These are phyloP conservation scores for Paralichthys olivaceus DNA, from an alignment of 2,113 vertebrate species.

Conservation along the genomic window DNA sequence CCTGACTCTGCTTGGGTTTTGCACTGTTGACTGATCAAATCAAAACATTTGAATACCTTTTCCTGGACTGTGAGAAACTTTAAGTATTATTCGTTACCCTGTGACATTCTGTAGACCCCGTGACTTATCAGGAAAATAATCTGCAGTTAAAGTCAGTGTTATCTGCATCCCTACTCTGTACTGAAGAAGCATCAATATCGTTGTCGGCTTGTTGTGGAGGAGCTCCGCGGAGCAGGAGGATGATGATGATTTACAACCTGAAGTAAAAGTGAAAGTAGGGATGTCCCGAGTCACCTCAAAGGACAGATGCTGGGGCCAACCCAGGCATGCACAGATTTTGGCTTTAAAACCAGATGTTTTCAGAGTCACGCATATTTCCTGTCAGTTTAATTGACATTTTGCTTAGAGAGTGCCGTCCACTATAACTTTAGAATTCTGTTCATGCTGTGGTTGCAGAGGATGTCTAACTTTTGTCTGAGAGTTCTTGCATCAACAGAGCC, in stretches of 20 bases:
- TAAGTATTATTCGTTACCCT: not conserved
- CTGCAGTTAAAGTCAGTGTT: not conserved
- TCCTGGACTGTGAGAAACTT: not conserved
- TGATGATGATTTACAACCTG: not conserved
- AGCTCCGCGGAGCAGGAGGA: not conserved
- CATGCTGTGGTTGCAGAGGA: no score
- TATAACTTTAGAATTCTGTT: no score
- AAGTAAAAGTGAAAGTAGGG: conserved; percentile 16
- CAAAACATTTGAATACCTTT: not conserved
- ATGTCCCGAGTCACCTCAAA: not conserved
- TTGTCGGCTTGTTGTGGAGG: not conserved
- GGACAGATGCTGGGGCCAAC: not conserved
- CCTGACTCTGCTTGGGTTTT: not conserved
- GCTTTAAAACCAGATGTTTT: not conserved
- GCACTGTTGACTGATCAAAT: not conserved
- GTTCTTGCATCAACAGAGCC: no score
- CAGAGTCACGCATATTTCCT: not conserved
- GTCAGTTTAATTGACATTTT: not conserved
- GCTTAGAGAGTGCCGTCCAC: not conserved
- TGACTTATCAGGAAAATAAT: no score
- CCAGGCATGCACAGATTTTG: not conserved
- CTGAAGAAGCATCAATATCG: not conserved
- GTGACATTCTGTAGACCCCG: not conserved
- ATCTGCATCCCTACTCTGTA: no score
- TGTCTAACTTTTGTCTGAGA: no score